Conservation (phyloP, 2,888 invertebrate genomes). For the Cantharis nigra region DNA sequence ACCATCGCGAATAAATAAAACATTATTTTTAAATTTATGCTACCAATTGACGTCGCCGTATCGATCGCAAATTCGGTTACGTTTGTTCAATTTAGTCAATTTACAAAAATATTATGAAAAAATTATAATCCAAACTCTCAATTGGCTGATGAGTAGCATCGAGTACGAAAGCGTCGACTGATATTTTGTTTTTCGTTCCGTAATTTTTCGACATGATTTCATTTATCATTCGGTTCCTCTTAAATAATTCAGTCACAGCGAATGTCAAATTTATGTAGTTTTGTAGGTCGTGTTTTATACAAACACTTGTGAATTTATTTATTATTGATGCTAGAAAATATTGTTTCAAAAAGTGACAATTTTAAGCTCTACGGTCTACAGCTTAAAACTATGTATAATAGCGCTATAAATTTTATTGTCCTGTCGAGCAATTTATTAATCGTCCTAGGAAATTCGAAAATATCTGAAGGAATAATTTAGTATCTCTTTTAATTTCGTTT, state of each 20-base stretch:
- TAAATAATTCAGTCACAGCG: background rate
- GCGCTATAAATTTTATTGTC: background rate
- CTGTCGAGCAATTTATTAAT: background rate
- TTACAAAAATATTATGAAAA: background rate
- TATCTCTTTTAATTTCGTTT: background rate
- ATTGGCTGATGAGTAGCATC: background rate
- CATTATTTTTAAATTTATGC: background rate
- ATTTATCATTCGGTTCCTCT: background rate
- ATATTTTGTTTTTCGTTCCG: background rate
- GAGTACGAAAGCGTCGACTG: background rate
- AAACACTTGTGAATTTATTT: background rate
- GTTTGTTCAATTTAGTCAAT: background rate
- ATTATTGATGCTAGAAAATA: background rate
- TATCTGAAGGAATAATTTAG: background rate
- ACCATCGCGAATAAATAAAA: background rate
- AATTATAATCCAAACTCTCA: background rate
- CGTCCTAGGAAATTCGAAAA: background rate
- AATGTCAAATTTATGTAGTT: background rate
- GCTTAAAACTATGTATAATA: background rate
- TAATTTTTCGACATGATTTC: background rate
- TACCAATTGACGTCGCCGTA: background rate
- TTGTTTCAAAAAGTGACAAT: background rate
- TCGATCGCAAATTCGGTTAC: background rate
- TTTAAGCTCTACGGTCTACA: background rate
- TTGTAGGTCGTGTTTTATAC: background rate